phyloP scores from a whole-genome alignment of 2,888 invertebrate genomes.

The Muscina levida region DNA sequence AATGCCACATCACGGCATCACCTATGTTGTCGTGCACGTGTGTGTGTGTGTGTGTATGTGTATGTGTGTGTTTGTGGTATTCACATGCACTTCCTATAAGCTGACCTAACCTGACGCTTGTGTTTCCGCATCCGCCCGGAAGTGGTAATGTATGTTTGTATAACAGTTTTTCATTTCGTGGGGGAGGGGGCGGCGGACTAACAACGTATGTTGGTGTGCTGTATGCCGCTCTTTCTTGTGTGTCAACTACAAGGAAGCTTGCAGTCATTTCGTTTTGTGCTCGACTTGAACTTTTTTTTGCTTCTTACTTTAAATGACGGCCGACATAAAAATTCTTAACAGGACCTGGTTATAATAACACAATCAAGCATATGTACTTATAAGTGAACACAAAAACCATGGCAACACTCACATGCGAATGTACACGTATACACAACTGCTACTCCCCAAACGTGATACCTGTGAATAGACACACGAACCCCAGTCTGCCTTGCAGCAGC shows the following conservation, averaged over 20 bases:
- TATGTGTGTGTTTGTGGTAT: constrained; percentile 34
- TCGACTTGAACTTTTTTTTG: neutral
- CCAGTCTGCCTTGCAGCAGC: no score
- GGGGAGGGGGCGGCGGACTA: neutral
- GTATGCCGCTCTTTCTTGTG: neutral
- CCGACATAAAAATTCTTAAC: constrained; percentile 28
- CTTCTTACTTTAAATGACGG: constrained; percentile 18
- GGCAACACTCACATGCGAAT: neutral
- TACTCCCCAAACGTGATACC: no score
- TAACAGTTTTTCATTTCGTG: constrained; percentile 30
- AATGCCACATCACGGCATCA: neutral
- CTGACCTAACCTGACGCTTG: constrained; percentile 74
- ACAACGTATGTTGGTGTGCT: neutral
- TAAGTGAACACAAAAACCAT: constrained; percentile 1
- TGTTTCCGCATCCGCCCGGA: constrained; percentile 76
- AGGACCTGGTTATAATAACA: constrained; percentile 18
- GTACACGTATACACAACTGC: neutral
- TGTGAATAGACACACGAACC: constrained; percentile 12
- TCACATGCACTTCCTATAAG: constrained; percentile 56
- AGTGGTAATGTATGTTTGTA: constrained; percentile 69
- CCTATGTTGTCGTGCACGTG: neutral
- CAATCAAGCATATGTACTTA: constrained; percentile 20
- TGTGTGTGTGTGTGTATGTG: neutral
- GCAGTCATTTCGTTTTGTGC: constrained; percentile 25
- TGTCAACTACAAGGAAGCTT: constrained; percentile 35